Percentiles rank a stretch among this genome's conserved stretches.
Evolutionary conservation across 64 coral and sea anemone species (phyloP).

Genomic region (Montipora sp.): DNA sequence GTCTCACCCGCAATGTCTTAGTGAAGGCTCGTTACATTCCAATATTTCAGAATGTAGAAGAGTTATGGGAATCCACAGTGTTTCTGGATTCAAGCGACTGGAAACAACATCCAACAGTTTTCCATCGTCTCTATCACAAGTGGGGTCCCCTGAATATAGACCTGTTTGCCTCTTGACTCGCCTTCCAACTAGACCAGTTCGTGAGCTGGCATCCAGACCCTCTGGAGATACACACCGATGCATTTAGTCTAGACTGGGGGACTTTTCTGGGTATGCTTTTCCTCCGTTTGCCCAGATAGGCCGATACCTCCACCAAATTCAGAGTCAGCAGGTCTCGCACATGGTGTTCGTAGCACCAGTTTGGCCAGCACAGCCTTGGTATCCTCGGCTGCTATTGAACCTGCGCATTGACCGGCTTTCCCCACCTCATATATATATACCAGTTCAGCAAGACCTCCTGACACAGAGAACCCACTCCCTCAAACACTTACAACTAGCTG

Average conservation of each 20-base stretch:
- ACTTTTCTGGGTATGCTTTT: slow-evolving; percentile 2
- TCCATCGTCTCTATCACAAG: neutral
- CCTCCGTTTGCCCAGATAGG: slow-evolving; percentile 24
- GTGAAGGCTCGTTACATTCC: neutral
- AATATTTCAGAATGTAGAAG: neutral
- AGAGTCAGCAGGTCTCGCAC: neutral
- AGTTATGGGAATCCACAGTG: neutral
- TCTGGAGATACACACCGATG: neutral
- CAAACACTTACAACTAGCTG: neutral
- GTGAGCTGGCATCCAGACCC: slow-evolving; percentile 40
- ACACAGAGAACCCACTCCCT: neutral
- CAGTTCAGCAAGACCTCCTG: neutral
- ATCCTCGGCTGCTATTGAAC: neutral
- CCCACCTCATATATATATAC: neutral
- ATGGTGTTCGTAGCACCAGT: slow-evolving; percentile 32
- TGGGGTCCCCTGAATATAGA: neutral
- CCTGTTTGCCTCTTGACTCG: neutral
- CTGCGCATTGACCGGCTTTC: neutral
- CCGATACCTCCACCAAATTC: slow-evolving; percentile 4
- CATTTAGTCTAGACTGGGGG: neutral
- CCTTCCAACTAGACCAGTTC: neutral
- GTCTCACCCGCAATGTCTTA: neutral
- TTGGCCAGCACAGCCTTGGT: slow-evolving; percentile 48
- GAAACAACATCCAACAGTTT: neutral
- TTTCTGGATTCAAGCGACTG: neutral